These are phyloP conservation scores for Syngnathoides biaculeatus DNA, from an alignment of 2,113 vertebrate genomes.

Conservation along the genomic window DNA sequence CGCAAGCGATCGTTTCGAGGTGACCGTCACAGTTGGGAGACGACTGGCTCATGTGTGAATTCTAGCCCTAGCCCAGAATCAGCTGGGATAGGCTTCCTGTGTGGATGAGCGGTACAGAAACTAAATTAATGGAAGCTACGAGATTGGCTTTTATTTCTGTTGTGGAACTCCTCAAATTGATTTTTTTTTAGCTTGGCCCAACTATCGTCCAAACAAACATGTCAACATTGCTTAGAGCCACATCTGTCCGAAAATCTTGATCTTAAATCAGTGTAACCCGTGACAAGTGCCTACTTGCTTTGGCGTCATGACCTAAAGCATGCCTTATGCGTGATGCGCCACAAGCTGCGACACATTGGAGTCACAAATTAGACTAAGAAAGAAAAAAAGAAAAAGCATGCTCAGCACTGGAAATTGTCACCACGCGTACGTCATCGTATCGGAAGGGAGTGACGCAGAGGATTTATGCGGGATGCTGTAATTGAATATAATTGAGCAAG, in stretches of 20 bases:
- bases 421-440: conserved; percentile 11
- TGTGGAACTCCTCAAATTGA: conserved; percentile 45
- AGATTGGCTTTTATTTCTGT: conserved; percentile 65
- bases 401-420: background rate
- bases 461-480: conserved; percentile 34
- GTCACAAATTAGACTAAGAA: conserved; percentile 4
- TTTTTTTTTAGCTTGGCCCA: conserved; percentile 50
- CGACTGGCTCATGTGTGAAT: too few species aligned
- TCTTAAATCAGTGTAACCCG: conserved; percentile 64
- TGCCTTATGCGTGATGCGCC: conserved; percentile 55
- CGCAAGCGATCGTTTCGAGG: too few species aligned
- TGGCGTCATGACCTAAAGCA: conserved; percentile 55
- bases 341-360: conserved; percentile 2
- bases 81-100: too few species aligned
- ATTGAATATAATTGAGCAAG: conserved; percentile 47
- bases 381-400: background rate
- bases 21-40: too few species aligned
- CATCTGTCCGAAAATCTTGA: conserved; percentile 48
- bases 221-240: conserved; percentile 66
- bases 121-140: too few species aligned
- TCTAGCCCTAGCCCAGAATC: too few species aligned
- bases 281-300: conserved; percentile 55
- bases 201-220: conserved; percentile 73
- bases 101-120: too few species aligned
- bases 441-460: conserved; percentile 28